Base-by-base conservation (phyloP, 2,888 invertebrate genomes). In the Yponomeuta evonymella region DNA sequence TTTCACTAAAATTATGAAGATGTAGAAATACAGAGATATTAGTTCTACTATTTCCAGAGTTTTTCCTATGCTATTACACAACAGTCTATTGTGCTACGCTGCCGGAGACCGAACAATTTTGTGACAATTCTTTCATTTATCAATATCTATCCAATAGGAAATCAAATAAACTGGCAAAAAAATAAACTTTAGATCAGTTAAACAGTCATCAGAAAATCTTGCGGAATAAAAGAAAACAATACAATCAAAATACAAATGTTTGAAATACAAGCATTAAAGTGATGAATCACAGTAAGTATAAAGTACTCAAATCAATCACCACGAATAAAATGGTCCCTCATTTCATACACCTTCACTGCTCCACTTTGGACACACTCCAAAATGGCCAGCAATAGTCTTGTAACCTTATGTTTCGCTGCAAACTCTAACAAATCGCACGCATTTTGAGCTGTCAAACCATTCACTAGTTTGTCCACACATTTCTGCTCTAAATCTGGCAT, bases 401-500 rank as follows among this genome's bases (percentile, higher is more conserved):
- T 80, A 48, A 81, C 75, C 69, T 83, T 81, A 65, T 85, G 78
- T 73, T 79, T 81, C 0, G 78, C 78, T 2, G 86, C 81, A 67
- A 86, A 85, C 71, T 84, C 81, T 2, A 85, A 74, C 36, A 83
- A 70, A 1, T 83, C 80, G 69, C 74, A 76, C 1, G 77, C 75
- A 71, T 78, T 78, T 48, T 76, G 72, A 2, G 80, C 75, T 3
- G 74, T 75, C 71, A 79, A 69, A 11, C 73, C 71, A 48, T 71
- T 69, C 29, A 82, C 77, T n/a, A 86, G 65, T 63, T 79, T 79
- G 67, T 80, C 76, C 8, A 84, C 79, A 72, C 86, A 86, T 69
- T 76, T 79, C 73, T 78, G 78, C 71, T 85, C 84, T 62, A 86
- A 75, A 62, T 82, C 83, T 8, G 81, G 80, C 78, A 86, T 86